Base-by-base conservation (phyloP, 2,888 invertebrate genomes). In the Meghimatium bilineatum region DNA sequence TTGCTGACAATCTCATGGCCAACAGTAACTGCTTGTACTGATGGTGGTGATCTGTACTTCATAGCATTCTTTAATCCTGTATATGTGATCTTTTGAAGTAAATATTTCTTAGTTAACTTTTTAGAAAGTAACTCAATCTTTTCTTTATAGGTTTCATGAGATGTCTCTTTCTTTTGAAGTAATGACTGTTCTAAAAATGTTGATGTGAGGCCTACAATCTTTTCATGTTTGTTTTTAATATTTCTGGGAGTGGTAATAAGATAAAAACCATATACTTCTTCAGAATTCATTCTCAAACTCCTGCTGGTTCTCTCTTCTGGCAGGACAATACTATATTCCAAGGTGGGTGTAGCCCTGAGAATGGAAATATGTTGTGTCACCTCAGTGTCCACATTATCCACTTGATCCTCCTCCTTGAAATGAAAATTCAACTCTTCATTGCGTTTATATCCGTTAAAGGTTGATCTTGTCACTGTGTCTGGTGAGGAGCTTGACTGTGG, bases 361-460 rank as follows among this genome's bases (percentile, higher is more conserved):
- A 5, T 8, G 12, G 12, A 5, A 44, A 44, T 44, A n/a, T n/a
- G n/a, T n/a, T n/a, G n/a, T n/a, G n/a, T n/a, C n/a, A n/a, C n/a
- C n/a, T n/a, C n/a, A n/a, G n/a, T n/a, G 44, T 44, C 44, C 44
- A 44, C 5, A 5, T 44, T 26, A 72, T 3, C 2, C 1, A 71
- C 5, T 12, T 49, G 29, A 32, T 56, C 75, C 6, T 56, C 75
- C 5, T 52, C 26, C 36, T 34, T 56, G 56, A 63, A 1, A 38
- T 77, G 32, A 63, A 77, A 1, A 63, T 77, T 77, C 12, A 60
- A 10, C 23, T 76, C n/a, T 38, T 77, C 23, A 36, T 63, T 60
- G 38, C 34, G n/a, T 17, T 49, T 36, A 49, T 26, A 77, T 63
- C 77, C 77, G n/a, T 36, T 14, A 63, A 63, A 63, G 3, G 8